A percentile compares a stretch with the other conserved stretches of the same genome.
phyloP scores from a whole-genome alignment of 2,888 invertebrate species.

The Amaurobius ferox region DNA sequence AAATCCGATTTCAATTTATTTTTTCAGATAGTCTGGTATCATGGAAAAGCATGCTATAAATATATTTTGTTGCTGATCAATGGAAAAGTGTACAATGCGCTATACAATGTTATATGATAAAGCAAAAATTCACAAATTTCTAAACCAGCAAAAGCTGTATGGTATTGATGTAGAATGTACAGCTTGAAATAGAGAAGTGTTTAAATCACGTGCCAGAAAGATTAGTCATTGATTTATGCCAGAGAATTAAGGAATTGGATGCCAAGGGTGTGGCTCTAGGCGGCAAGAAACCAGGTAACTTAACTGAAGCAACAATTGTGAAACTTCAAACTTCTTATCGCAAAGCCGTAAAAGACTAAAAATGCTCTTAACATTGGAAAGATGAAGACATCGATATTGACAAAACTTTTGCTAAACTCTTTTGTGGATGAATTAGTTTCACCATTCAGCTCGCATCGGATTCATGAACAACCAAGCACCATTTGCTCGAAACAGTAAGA shows the following conservation, averaged over 20 bases:
- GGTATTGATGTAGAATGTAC: not conserved
- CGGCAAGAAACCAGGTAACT: not conserved
- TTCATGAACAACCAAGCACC: too few species aligned
- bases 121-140: not conserved
- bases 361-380: not conserved
- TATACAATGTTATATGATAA: not conserved
- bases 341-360: not conserved
- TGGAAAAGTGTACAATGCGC: not conserved
- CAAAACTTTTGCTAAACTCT: not conserved
- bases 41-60: not conserved
- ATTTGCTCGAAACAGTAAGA: too few species aligned
- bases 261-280: not conserved
- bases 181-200: slow-evolving; percentile 5
- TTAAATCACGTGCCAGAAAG: slow-evolving; percentile 6
- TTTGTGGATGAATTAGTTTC: not conserved
- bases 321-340: slow-evolving; percentile 3
- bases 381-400: slow-evolving; percentile 8
- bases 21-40: not conserved
- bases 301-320: not conserved
- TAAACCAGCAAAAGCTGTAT: not conserved
- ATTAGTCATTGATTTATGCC: not conserved
- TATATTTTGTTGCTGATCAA: not conserved
- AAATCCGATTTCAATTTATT: not conserved
- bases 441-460: too few species aligned
- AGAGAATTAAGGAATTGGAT: not conserved